Evolutionary conservation across 1,140 invertebrate species (phyloP), one percentile per base, ranked within the genome.

Genomic region (Parasteatoda tepidariorum): DNA sequence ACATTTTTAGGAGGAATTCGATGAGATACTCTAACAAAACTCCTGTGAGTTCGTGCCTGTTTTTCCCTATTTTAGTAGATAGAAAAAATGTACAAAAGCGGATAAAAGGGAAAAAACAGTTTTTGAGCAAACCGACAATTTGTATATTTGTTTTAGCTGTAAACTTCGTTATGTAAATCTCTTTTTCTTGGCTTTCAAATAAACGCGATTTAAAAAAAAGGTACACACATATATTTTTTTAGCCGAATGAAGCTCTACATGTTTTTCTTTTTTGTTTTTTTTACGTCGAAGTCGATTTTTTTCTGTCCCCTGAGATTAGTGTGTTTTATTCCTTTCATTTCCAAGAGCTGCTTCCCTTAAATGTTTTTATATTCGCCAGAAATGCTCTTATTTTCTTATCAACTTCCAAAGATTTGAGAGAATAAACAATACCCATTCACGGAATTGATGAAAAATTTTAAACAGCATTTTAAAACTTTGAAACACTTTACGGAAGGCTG

Each of bases 91-190:
- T n/a, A 22, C 41, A 33, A 64, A 66, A 24, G 41, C n/a, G 61
- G 30, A 74, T 30, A 38, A 7, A 30, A 28, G 2, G 6, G 13
- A 61, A 28, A 48, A 75, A 73, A 73, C 11, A 73, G 34, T 61
- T 74, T 55, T 74, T 61, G n/a, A 59, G 57, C 61, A 78, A 78
- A 78, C 74, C 61, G 38, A 66, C 61, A 78, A 78, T 78, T 78
- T 78, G 74, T 78, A 66, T 64, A 78, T 78, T 78, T 78, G 74
- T 78, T 78, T 78, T 78, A 64, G 28, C 61, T 66, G 34, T 41
- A 78, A 75, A 78, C 74, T 78, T 78, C 61, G 74, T 78, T 78
- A 78, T 78, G 74, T 78, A 78, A 78, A 78, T 78, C 74, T 54
- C 38, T 28, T 66, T 54, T 38, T 57, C 74, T n/a, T 31, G 26